phyloP scores from a whole-genome alignment of 1,140 invertebrate genomes.

The Drosophila navojoa region DNA sequence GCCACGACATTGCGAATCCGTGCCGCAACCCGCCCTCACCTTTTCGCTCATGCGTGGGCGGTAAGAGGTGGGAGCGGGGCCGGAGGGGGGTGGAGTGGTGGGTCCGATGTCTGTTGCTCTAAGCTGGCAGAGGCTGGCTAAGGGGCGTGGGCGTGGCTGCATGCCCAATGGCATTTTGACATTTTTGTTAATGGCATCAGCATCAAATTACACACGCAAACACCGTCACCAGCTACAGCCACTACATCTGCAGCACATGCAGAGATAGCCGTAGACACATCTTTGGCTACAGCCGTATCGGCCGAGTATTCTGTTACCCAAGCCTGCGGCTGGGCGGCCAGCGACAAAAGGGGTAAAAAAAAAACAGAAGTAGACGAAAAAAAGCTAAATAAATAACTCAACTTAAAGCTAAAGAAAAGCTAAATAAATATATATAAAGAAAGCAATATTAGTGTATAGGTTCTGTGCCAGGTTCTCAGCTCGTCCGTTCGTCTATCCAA shows the following conservation, averaged over 20 bases:
- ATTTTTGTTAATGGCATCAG: slow-evolving; percentile 82
- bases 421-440: no score
- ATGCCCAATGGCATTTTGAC: slow-evolving; percentile 80
- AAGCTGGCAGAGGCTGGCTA: background rate
- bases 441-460: no score
- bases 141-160: slow-evolving; percentile 18
- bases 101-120: background rate
- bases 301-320: slow-evolving; percentile 32
- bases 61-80: background rate
- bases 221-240: slow-evolving; percentile 8
- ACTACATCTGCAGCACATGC: slow-evolving; percentile 6
- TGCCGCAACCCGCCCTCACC: background rate
- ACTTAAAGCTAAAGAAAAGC: no score
- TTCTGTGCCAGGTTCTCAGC: no score
- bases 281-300: background rate
- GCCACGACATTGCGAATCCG: slow-evolving; percentile 33
- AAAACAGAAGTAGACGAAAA: no score
- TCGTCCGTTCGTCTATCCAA: no score
- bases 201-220: slow-evolving; percentile 69
- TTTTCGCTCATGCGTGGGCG: background rate
- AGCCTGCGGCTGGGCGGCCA: slow-evolving; percentile 22
- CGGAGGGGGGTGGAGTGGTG: no score
- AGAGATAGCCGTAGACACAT: slow-evolving; percentile 13
- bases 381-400: no score
- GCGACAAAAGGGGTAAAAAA: background rate